Evolutionary conservation across 1,140 invertebrate species (phyloP), one percentile per base, ranked within the genome.

Genomic region (Megalopta genalis): DNA sequence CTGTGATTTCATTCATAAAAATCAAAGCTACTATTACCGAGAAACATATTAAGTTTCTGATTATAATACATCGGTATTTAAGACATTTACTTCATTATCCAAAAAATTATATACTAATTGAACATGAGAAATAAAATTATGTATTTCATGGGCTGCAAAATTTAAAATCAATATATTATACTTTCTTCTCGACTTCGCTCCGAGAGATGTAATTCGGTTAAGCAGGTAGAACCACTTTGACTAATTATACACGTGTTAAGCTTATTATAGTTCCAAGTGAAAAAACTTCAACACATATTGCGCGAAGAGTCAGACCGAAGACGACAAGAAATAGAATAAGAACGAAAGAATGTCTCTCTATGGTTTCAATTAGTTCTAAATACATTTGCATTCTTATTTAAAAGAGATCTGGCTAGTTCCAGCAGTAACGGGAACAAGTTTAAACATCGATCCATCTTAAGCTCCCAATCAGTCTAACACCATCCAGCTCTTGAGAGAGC

Each of bases 281-380:
- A n/a, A 57, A 57, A 46, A n/a, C 18, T 57, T 57, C 54, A n/a
- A n/a, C 32, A 4, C 32, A 32, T 57, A n/a, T 2, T 1, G n/a
- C 18, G 54, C n/a, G 54, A 57, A 57, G 54, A n/a, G 7, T 57
- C 54, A 9, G 5, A n/a, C 54, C 54, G 18, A 57, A 57, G 54
- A 57, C 54, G n/a, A n/a, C 54, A 21, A 9, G 54, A 57, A 57
- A n/a, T 57, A n/a, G 54, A n/a, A 57, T 57, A 57, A 57, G 54
- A 57, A 57, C 54, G 21, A 57, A 57, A 57, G 54, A 57, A 57
- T 57, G 54, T 57, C 7, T 57, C 54, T 57, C 54, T 57, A 57
- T 57, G 54, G 54, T 57, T 57, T 57, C 54, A 57, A 57, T 57
- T 57, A 57, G 54, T 57, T 7, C 54, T 57, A 57, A 57, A 57